Evolutionary conservation across 2,797 vertebrate genomes (phyloP), one percentile per base, ranked within the genome.

Genomic region (Nyctibius grandis): DNA sequence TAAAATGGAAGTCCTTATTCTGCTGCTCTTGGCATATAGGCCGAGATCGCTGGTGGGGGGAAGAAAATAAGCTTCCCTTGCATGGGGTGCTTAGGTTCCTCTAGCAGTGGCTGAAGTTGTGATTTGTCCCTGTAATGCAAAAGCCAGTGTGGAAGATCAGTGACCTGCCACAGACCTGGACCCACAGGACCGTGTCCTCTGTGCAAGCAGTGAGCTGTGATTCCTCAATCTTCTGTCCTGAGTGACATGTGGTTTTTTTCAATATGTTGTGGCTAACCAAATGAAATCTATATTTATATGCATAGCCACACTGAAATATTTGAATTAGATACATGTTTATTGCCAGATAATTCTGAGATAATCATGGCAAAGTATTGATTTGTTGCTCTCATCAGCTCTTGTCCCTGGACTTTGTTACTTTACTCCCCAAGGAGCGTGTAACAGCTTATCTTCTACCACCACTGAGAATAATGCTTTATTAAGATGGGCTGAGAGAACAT

Each of bases 1-100:
- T 87, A 79, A 82, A 89, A 63, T 48, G 26, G 16, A 75, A 82
- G n/a, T 42, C 6, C 29, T 56, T 88, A 45, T 54, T 67, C 69
- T 78, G n/a, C 44, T 67, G 38, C 36, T 89, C 50, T 88, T 73
- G 65, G 25, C 21, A 29, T 47, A 33, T 9, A 6, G 12, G 3
- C 44, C 0, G 0, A 83, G 73, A 79, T 61, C 34, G 15, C 9
- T 6, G 7, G 15, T 15, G 31, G 0, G 6, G 12, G 6, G 9
- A 48, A n/a, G 56, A 67, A 75, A 31, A 69, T n/a, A n/a, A 33
- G 6, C 8, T 82, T 26, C 51, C 33, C 17, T 63, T 59, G 44
- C 9, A 7, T 16, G n/a, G 33, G 2, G 63, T 91, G 54, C 45
- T 64, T 9, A 54, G 48, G 40, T 54, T 89, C 29, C 47, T 85